These are phyloP conservation scores for Rhinogobio ventralis DNA, from an alignment of 2,797 vertebrate species.

Conservation along the genomic window DNA sequence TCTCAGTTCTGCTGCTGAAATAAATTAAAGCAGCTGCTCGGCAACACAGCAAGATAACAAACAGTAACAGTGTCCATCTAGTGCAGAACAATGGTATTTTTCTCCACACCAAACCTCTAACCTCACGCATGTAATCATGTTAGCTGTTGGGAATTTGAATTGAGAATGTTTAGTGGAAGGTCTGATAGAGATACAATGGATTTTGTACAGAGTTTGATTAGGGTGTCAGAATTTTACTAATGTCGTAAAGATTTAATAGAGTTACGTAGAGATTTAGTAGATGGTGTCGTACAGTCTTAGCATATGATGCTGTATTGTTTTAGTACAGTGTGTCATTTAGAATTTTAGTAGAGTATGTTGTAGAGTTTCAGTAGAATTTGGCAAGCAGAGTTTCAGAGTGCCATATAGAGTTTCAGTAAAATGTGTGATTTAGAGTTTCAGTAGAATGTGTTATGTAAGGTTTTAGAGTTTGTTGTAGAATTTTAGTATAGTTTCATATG, in stretches of 20 bases:
- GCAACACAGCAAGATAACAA: slow-evolving; percentile 47
- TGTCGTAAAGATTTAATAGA: not conserved
- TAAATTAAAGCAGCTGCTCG: slow-evolving; percentile 62
- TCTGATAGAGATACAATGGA: not conserved
- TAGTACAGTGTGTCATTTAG: not conserved
- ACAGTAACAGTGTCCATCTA: slow-evolving; percentile 54
- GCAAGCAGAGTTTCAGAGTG: not conserved
- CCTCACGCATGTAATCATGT: not conserved
- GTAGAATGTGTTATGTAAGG: not conserved
- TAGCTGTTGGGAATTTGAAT: slow-evolving; percentile 6
- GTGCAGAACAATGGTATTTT: slow-evolving; percentile 18
- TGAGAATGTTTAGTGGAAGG: not conserved
- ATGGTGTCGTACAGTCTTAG: not conserved
- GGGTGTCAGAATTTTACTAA: not conserved
- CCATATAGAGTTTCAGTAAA: not conserved
- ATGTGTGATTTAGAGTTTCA: not conserved
- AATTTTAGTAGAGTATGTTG: not conserved
- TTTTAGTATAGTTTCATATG: not conserved
- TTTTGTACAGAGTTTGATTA: not conserved
- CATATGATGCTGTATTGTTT: not conserved
- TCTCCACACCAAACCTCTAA: slow-evolving; percentile 6
- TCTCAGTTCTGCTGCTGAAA: slow-evolving; percentile 67
- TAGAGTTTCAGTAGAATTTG: not conserved
- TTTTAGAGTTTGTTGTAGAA: not conserved
- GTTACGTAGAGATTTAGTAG: not conserved